These are phyloP conservation scores for Tachina grossa DNA, from an alignment of 2,888 invertebrate genomes.

Conservation along the genomic window DNA sequence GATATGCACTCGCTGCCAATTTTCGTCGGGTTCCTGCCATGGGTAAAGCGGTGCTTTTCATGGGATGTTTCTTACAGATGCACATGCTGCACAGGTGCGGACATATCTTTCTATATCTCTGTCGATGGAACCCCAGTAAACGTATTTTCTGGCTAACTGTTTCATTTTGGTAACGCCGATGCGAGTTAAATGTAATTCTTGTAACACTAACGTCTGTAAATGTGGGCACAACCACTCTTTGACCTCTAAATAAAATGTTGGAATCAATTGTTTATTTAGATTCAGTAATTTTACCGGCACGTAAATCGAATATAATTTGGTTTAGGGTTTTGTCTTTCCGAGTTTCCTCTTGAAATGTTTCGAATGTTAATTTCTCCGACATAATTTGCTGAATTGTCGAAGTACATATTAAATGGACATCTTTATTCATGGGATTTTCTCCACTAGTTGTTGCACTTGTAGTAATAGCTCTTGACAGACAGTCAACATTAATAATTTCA, in stretches of 20 bases:
- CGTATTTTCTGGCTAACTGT: not conserved
- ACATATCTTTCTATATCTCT: not conserved
- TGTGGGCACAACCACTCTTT: not conserved
- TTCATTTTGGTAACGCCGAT: not conserved
- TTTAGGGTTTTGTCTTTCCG: not conserved
- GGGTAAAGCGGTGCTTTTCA: not conserved
- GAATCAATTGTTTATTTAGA: not conserved
- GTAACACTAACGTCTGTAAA: not conserved
- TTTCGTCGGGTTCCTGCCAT: not conserved
- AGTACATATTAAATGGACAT: not conserved
- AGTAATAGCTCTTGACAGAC: not conserved
- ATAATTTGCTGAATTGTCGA: not conserved
- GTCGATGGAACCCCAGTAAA: not conserved
- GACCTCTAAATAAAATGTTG: not conserved
- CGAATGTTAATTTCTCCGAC: slow-evolving; percentile 1
- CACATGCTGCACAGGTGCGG: not conserved
- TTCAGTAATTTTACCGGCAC: not conserved
- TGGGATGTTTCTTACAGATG: not conserved
- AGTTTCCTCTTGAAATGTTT: not conserved
- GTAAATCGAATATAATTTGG: not conserved
- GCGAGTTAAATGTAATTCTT: not conserved
- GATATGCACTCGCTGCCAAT: not conserved
- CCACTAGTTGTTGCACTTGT: not conserved
- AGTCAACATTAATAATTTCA: too few relatives aligned
- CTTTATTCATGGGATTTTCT: not conserved